These are phyloP conservation scores for Falco punctatus DNA, from an alignment of 2,113 vertebrate genomes.

Conservation along the genomic window DNA sequence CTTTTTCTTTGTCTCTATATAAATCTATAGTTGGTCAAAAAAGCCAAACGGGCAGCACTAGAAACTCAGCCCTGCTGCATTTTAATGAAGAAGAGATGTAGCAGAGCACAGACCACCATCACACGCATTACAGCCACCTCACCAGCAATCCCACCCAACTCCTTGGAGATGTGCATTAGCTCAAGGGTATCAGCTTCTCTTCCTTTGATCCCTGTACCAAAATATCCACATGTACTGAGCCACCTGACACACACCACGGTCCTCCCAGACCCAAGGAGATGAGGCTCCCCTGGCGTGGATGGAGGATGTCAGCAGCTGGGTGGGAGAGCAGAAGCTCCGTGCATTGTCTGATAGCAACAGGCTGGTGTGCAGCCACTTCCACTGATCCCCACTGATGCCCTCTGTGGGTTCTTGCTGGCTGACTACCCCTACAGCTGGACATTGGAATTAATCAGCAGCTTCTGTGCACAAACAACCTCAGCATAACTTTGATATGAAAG, in stretches of 20 bases:
- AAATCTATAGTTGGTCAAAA: neutral
- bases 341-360: neutral
- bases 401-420: neutral
- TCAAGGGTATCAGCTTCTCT: neutral
- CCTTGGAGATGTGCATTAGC: neutral
- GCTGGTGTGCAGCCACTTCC: neutral
- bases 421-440: neutral
- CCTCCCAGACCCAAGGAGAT: neutral
- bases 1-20: neutral
- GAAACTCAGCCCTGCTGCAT: neutral
- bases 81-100: neutral
- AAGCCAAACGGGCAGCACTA: neutral
- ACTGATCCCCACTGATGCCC: neutral
- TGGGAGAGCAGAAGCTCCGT: neutral
- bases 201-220: neutral
- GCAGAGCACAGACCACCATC: neutral
- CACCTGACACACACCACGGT: accelerated
- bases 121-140: neutral
- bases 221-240: neutral
- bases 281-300: neutral
- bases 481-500: neutral
- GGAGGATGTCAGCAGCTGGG: neutral
- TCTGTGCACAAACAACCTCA: neutral
- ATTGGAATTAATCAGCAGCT: neutral
- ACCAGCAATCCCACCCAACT: neutral